Evolutionary conservation across 92 coral and sea anemone species (phyloP), one percentile per base, ranked within the genome.

Genomic region (Porites evermanni): DNA sequence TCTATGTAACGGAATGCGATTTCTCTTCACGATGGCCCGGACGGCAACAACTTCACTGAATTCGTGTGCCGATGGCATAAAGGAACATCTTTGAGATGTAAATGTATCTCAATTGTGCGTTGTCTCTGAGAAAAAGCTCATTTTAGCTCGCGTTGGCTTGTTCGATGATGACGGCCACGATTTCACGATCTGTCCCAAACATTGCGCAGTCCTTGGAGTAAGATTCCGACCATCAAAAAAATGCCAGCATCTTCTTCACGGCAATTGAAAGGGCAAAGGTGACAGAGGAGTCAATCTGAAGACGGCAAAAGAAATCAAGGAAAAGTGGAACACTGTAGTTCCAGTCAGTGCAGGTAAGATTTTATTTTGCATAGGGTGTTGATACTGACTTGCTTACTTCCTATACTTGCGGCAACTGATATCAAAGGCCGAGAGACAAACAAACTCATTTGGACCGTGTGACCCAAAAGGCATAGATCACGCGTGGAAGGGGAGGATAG

Each of bases 171-270:
- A 80, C 17, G 85, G 85, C 59, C 74, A 21, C 85, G 50, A 70
- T 70, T 56, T 53, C 76, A 80, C 75, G 14, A 68, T 67, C 23
- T 80, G 77, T 72, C 83, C 83, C 17, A 75, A 76, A 65, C 83
- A 76, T 54, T 66, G 88, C 7, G 86, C 76, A 16, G 87, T 52
- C 52, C 68, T 82, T 59, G 87, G 87, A 29, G 68, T 82, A 16
- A 84, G 66, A 66, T 74, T 84, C 51, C 44, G 88, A 24, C 74
- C 88, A 16, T 26, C 67, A 47, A 75, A n/a, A 23, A 84, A 74
- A 69, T 84, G 88, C 81, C 82, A 38, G 74, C 88, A 84, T 65
- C 81, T 82, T 10, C 88, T 76, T 21, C 83, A 84, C 21, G 83
- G 88, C n/a, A 56, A 67, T 61, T 3, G 38, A 32, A 32, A 32